Evolutionary conservation across 2,113 vertebrate genomes (phyloP), one percentile per base, ranked within the genome.

Genomic region (Atrichornis clamosus): DNA sequence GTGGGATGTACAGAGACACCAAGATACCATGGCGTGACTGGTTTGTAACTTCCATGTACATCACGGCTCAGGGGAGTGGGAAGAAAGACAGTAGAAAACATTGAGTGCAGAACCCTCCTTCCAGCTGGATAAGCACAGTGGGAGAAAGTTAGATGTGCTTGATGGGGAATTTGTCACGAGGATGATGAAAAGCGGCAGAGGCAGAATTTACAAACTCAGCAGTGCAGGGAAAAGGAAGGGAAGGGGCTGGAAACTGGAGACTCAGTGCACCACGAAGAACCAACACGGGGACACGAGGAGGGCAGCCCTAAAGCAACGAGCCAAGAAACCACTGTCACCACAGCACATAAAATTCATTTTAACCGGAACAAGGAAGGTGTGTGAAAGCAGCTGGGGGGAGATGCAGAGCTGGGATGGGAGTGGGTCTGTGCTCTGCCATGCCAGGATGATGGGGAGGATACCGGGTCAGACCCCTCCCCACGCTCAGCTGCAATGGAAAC

Each of bases 131-230:
- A 60, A 91, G 64, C 46, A 27, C 42, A 56, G 63, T 41, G 42
- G 84, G 81, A 79, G 67, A 56, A 76, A 60, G 55, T 58, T 46
- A 53, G 69, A 41, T 70, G 49, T 63, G n/a, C 62, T 76, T 28
- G 30, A 52, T 39, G 67, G 37, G 62, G n/a, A 78, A 49, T 89
- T 89, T 52, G 87, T 76, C 69, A 72, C 0, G 0, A 76, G 46
- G 58, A 75, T 53, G 46, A 89, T 33, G 74, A 91, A 75, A 84
- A 82, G 53, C 2, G 0, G 30, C 64, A 74, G 53, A 84, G 77
- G 35, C 30, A 92, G 89, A 87, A 79, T 82, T 92, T 46, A 81
- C 4, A 60, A 91, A 67, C 33, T 67, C 50, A 84, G 46, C 28
- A 68, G 84, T 1, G 13, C 26, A 50, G 73, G 53, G 23, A 84